Evolutionary conservation across 2,888 invertebrate species (phyloP), one percentile per base, ranked within the genome.

Genomic region (Plagiodera versicolora): DNA sequence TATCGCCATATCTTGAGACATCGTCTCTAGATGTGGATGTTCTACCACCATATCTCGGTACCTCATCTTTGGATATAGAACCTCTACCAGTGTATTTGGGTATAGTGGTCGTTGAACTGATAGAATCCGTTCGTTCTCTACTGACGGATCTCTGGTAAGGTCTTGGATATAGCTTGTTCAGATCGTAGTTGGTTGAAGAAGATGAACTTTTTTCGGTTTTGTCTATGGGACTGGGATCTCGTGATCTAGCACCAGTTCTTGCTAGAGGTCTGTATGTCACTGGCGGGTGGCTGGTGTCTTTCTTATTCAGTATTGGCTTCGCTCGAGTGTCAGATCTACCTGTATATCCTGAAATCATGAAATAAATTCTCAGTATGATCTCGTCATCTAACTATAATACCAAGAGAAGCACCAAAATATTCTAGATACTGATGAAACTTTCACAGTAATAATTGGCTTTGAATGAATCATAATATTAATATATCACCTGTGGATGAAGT

Each of bases 171-270:
- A 85, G 73, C 76, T 85, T 83, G 52, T 76, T 79, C 70, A 63
- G 53, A 45, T 83, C 83, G 71, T 80, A 84, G 65, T 83, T 84
- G 69, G 82, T 79, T 8, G 70, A 67, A 1, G 70, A 64, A 75
- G 84, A 81, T 77, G 84, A 84, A 71, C 83, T 83, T 58, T 72
- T 74, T 49, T 75, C 76, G 4, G 72, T 67, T 65, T 70, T 69
- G 14, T 73, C 83, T 66, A 78, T 75, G 62, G 86, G 84, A 73
- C 86, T 87, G 11, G 84, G 81, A 73, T 87, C 87, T 66, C 86
- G 81, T 49, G 83, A 82, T 64, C 77, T 74, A 56, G 79, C 75
- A 4, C 74, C 70, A 20, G 75, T 72, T 61, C 74, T 69, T 9
- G 70, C 61, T 30, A 79, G 35, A 49, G 78, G 68, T 71, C 84